phyloP scores from a whole-genome alignment of 2,113 vertebrate genomes.

The Mormoops blainvillei region DNA sequence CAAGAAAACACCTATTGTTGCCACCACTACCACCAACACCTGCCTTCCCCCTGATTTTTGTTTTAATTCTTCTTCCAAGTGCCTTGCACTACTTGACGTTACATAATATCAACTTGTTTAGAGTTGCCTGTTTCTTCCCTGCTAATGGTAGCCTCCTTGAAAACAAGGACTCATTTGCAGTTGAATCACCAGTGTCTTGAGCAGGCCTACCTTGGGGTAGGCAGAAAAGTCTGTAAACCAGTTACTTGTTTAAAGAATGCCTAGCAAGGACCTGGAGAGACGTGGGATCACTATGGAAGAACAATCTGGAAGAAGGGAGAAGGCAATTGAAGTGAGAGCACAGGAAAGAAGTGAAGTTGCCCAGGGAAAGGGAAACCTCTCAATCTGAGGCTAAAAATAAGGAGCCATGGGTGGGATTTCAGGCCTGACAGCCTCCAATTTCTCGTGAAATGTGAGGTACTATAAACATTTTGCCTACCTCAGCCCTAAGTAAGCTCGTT shows the following conservation, averaged over 20 bases:
- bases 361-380: neutral
- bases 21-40: no score
- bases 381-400: neutral
- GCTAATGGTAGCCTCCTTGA: neutral
- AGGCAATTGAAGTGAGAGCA: neutral
- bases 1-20: neutral
- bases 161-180: neutral
- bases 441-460: neutral
- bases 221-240: neutral
- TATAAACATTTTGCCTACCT: neutral
- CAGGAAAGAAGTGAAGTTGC: neutral
- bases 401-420: neutral
- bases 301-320: neutral
- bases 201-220: neutral
- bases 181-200: neutral
- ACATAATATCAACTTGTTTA: neutral
- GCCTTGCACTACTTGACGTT: neutral
- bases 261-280: neutral
- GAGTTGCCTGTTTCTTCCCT: neutral
- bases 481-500: neutral
- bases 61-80: neutral
- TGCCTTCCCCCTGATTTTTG: fast-evolving
- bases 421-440: neutral
- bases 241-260: neutral
- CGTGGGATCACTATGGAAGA: neutral